phyloP scores from a whole-genome alignment of 2,113 vertebrate genomes.

The Petrocephalus microphthalmus region DNA sequence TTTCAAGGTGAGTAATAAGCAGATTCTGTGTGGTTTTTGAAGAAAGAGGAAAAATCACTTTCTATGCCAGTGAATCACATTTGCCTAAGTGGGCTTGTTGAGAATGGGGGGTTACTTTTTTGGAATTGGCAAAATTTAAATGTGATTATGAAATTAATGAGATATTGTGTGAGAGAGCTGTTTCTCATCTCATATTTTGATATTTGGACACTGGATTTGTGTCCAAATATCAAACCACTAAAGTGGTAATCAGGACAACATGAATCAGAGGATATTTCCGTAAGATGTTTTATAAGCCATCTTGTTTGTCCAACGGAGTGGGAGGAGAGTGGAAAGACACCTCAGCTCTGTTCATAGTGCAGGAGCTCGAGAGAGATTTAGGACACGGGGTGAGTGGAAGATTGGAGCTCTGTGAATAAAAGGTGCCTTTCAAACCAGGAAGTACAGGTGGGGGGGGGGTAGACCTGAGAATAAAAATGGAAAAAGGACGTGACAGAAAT shows the following conservation, averaged over 20 bases:
- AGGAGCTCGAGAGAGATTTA: slow-evolving; percentile 9
- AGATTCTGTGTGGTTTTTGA: slow-evolving; percentile 11
- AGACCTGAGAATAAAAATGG: not conserved
- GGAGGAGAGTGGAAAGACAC: not conserved
- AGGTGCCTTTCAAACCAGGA: not conserved
- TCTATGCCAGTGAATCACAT: slow-evolving; percentile 12
- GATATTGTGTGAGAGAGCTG: not conserved
- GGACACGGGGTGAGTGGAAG: slow-evolving; percentile 7
- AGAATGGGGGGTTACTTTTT: slow-evolving; percentile 10
- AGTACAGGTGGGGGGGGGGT: not conserved
- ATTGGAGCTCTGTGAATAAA: not conserved
- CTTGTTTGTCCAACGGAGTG: slow-evolving; percentile 10
- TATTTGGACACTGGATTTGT: not conserved
- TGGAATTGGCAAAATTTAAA: slow-evolving; percentile 14
- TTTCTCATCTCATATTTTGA: not conserved
- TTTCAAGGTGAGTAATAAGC: slow-evolving; percentile 16
- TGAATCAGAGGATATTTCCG: not conserved
- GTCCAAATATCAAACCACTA: too few species aligned
- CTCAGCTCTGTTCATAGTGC: not conserved
- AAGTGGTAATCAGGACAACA: not conserved
- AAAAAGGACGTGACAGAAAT: not conserved
- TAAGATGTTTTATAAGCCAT: slow-evolving; percentile 9
- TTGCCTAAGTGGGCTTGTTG: slow-evolving; percentile 14
- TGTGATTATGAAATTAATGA: slow-evolving; percentile 4
- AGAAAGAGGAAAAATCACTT: not conserved